A percentile compares a stretch with the other conserved stretches of the same genome.
Conservation (phyloP, 2,888 invertebrate genomes). For the Drosophila demipolita region DNA sequence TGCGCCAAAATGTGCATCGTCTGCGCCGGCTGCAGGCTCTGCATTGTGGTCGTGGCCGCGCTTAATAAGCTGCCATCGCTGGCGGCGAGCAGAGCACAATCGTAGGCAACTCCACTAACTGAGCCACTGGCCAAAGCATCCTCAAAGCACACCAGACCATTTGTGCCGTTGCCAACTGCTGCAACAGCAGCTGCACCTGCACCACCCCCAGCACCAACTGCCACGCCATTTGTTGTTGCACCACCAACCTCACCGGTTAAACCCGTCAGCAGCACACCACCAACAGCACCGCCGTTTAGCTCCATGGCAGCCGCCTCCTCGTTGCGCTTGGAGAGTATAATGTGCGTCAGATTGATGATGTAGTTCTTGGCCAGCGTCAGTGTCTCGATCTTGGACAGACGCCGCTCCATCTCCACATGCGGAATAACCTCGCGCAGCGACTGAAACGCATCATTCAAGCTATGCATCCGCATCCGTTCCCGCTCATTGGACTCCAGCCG, state of each 20-base stretch:
- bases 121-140: constrained; percentile 60
- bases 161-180: constrained; percentile 36
- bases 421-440: constrained; percentile 94
- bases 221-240: constrained; percentile 23
- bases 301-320: constrained; percentile 84
- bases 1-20: constrained; percentile 75
- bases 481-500: constrained; percentile 96
- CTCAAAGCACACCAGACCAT: constrained; percentile 70
- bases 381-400: constrained; percentile 95
- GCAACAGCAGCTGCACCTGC: constrained; percentile 29
- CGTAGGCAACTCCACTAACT: constrained; percentile 62
- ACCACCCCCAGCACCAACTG: not conserved
- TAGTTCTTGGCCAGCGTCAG: constrained; percentile 95
- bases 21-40: constrained; percentile 70
- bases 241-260: constrained; percentile 49
- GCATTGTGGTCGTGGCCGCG: constrained; percentile 70
- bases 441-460: constrained; percentile 95
- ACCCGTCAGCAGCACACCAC: constrained; percentile 64
- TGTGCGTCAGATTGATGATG: constrained; percentile 94
- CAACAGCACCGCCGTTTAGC: constrained; percentile 74
- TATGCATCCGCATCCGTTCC: constrained; percentile 96
- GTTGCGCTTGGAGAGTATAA: constrained; percentile 91
- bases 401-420: constrained; percentile 93
- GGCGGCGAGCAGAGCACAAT: constrained; percentile 81
- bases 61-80: constrained; percentile 63